Base-by-base conservation (phyloP, 2,888 invertebrate genomes). In the Meghimatium bilineatum region DNA sequence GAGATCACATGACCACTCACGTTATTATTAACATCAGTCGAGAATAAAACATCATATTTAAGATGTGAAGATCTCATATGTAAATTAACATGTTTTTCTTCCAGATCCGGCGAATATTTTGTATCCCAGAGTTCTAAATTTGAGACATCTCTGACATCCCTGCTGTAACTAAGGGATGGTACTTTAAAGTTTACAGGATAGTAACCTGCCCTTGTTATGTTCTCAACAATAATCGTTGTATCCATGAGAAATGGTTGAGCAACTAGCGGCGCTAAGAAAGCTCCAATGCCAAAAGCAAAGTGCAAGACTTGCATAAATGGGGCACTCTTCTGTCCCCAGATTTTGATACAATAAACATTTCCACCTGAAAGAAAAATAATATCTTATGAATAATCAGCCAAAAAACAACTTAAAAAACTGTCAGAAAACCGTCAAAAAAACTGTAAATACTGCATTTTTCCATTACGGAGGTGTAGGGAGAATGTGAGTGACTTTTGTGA, bases 291-390 rank as follows among this genome's bases (percentile, higher is more conserved):
- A 89, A 94, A 94, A 32, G 93, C 91, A 88, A 94, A 94, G 87
- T 94, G 94, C 44, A 94, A 88, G 5, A 93, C 92, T 89, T 94
- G 94, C 90, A 94, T 92, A 87, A 93, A 94, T 5, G 94, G 94
- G 0, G 92, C 93, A 88, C 93, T 94, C 85, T 89, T 89, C 78
- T 89, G 89, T 17, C 92, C 92, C 93, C 93, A 93, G 26, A 92
- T 89, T 63, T 89, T 84, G 56, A 94, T 89, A 88, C 94, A 94
- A 85, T 93, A 91, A 12, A 94, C 93, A 90, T 94, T 94, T 26
- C 93, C 94, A 81, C 94, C 94, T 93, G 92, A 77, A 85, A 89
- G 84, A 83, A 77, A 72, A 72, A 26, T n/a, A 66, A 66, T 29
- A 49, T 44, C 44, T 44, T 5, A 12, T 44, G 12, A 44, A 8